A percentile compares a stretch with the other conserved stretches of the same genome.
Evolutionary conservation across 2,113 vertebrate genomes (phyloP).

Genomic region (Dicentrarchus labrax): DNA sequence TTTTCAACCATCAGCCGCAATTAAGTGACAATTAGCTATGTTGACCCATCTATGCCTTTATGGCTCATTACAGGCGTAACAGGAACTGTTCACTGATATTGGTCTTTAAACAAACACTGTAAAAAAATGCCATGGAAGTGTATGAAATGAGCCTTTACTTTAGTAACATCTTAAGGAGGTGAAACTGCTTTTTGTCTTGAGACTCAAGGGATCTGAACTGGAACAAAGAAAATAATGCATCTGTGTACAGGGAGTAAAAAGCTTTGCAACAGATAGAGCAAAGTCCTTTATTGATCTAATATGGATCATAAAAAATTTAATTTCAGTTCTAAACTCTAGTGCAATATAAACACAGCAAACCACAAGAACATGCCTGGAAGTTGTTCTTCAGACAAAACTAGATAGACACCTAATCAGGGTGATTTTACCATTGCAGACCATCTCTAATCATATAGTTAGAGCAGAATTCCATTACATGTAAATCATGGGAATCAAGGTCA

Average conservation of each 20-base stretch:
- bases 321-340: constrained; percentile 14
- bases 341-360: constrained; percentile 25
- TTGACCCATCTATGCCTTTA: background rate
- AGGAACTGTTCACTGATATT: background rate
- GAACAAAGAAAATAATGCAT: constrained; percentile 5
- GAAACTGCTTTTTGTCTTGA: constrained; percentile 2
- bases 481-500: background rate
- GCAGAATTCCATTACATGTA: background rate
- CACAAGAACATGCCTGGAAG: constrained; percentile 1
- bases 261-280: constrained; percentile 36
- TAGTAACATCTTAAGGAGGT: background rate
- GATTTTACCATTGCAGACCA: background rate
- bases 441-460: background rate
- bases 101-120: background rate
- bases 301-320: constrained; percentile 27
- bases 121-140: background rate
- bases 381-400: background rate
- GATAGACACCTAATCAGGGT: background rate
- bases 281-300: constrained; percentile 52
- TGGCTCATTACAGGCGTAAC: background rate
- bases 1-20: background rate
- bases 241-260: constrained; percentile 31
- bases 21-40: background rate
- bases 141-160: background rate
- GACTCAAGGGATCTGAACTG: constrained; percentile 16